Evolutionary conservation across 2,797 vertebrate genomes (phyloP), one percentile per base, ranked within the genome.

Genomic region (Anomalospiza imberbis): DNA sequence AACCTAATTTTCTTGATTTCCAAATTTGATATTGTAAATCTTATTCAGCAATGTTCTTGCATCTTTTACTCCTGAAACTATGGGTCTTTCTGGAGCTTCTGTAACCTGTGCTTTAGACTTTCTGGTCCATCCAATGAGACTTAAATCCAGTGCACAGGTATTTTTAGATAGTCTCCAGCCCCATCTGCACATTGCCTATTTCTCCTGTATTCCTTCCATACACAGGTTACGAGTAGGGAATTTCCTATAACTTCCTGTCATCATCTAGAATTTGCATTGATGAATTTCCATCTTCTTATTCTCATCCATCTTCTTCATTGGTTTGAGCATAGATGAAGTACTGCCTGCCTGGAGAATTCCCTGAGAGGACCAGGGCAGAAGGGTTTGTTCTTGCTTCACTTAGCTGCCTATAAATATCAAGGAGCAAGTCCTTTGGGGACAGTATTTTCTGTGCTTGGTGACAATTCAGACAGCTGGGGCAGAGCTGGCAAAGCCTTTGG

Each of bases 401-500:
- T 88, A 82, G 71, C 83, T 90, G 85, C 38, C 80, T 70, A 54
- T 95, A 96, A 94, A 93, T 91, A 67, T 87, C 88, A 86, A 76
- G 86, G 28, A 88, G 36, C 11, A 34, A 61, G 63, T 94, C 77
- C 45, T 94, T 36, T 34, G 60, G 25, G 85, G 57, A 71, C 51
- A 44, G 17, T 95, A 88, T 95, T 94, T 96, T 93, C 74, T 84
- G 58, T 85, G 34, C 42, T 91, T 90, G 48, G 38, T 96, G 89
- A 94, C 83, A 93, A 63, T 88, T 97, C 4, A 10, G 84, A 93
- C 81, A 93, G 86, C 65, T 85, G 29, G 50, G 57, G 28, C 1
- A 9, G 88, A 88, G 86, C 53, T 94, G 93, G 77, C 82, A 93
- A 88, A 93, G 67, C 14, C 60, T 88, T 94, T 89, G 79, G 80